These are phyloP conservation scores for Zonitis immaculata DNA, from an alignment of 2,888 invertebrate species.

Conservation along the genomic window DNA sequence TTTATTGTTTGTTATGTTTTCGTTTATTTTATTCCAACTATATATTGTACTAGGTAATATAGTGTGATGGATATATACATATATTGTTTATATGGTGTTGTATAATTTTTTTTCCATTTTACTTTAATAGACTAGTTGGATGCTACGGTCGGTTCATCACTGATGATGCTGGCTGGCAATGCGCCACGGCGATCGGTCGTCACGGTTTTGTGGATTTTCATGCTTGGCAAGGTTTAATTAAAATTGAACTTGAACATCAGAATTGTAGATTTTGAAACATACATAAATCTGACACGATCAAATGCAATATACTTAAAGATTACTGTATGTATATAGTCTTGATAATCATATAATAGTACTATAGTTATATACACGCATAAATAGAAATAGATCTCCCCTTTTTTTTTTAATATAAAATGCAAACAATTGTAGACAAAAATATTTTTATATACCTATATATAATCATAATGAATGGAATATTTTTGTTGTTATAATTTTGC, in stretches of 20 bases:
- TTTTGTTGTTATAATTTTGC: no score
- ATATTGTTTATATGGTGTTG: no score
- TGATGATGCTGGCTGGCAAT: slow-evolving; percentile 25
- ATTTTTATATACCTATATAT: no score
- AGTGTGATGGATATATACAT: no score
- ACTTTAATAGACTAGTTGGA: slow-evolving; percentile 17
- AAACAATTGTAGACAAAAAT: no score
- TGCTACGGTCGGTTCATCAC: slow-evolving; percentile 13
- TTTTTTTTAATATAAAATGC: no score
- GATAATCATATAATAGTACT: no score
- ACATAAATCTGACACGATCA: slow-evolving; percentile 17
- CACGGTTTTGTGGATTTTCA: slow-evolving; percentile 25
- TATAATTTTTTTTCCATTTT: background rate
- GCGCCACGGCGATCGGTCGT: slow-evolving; percentile 24
- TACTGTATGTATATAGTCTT: background rate
- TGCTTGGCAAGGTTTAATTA: slow-evolving; percentile 28
- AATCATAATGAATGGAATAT: no score
- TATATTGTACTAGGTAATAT: no score
- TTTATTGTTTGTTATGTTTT: slow-evolving; percentile 6
- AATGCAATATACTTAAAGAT: background rate
- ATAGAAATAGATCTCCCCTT: no score
- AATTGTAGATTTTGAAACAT: slow-evolving; percentile 25
- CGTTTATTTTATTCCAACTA: no score
- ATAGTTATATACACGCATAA: no score
- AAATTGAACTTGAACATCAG: slow-evolving; percentile 30